Evolutionary conservation across 2,113 vertebrate genomes (phyloP), one percentile per base, ranked within the genome.

Genomic region (Embiotoca jacksoni): DNA sequence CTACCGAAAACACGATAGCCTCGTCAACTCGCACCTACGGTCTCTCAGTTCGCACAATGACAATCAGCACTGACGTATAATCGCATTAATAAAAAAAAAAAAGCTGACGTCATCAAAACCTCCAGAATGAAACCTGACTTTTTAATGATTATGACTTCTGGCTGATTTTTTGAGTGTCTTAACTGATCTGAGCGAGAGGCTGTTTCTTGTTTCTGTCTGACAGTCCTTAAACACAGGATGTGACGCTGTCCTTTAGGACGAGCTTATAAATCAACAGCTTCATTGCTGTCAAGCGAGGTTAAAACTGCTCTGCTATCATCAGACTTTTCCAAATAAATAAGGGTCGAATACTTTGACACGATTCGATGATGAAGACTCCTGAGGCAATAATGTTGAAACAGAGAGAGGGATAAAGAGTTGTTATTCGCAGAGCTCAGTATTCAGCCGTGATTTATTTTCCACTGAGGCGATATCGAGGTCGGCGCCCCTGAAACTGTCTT

Each of bases 401-500:
- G 64, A 70, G 72, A 80, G 49, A 58, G 14, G 62, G 13, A 13
- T 49, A 52, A 11, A 35, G 31, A 83, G 55, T 15, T 49, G 67
- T 63, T 73, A 23, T 85, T 80, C 73, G 82, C 50, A 53, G 39
- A 87, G 71, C 66, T 75, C 89, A 78, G 67, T 65, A 77, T 75
- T 75, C 54, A 59, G 63, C 49, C 77, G 44, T 90, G 78, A 92
- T 92, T 93, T 89, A 92, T 91, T 82, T 23, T 87, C 41, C 69
- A 31, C 75, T 81, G 86, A 92, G 85, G 88, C 84, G 83, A 87
- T 82, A 89, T 90, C 70, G 78, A 78, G 85, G 79, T 84, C 37
- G 65, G 81, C 56, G 72, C 85, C 88, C 23, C 89, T 88, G 75
- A 61, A 86, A 86, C 88, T 5, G 76, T 92, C 89, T 90, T 65